Evolutionary conservation across 2,113 vertebrate genomes (phyloP).

Genomic region (Brachyistius frenatus): DNA sequence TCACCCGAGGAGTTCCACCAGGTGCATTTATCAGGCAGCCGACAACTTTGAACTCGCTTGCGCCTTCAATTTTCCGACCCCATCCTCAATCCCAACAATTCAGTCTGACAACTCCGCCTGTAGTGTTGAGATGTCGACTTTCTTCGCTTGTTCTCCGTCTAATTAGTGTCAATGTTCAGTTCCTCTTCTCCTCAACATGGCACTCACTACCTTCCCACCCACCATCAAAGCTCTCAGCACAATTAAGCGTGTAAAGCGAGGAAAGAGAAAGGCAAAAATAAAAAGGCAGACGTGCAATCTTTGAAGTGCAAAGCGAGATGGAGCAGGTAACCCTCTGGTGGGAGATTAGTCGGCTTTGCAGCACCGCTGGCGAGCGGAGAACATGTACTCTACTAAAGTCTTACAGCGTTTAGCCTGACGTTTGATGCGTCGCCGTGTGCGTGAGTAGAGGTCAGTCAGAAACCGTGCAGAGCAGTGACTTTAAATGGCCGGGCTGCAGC

Average conservation of each 20-base stretch:
- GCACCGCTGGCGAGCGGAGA: conserved; percentile 25
- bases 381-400: conserved; percentile 22
- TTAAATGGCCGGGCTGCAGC: neutral
- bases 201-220: conserved; percentile 69
- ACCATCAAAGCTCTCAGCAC: conserved; percentile 80
- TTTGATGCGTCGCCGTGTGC: conserved; percentile 11
- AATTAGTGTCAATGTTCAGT: conserved; percentile 78
- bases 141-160: conserved; percentile 63
- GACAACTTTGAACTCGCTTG: conserved; percentile 33
- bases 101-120: conserved; percentile 44
- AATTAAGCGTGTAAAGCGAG: conserved; percentile 75
- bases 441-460: conserved; percentile 7
- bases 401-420: conserved; percentile 2
- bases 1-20: conserved; percentile 39
- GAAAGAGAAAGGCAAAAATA: conserved; percentile 45
- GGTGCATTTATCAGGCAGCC: conserved; percentile 18
- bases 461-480: neutral
- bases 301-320: conserved; percentile 80
- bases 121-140: conserved; percentile 45
- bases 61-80: conserved; percentile 36
- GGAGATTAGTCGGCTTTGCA: conserved; percentile 65
- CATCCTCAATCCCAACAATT: conserved; percentile 25
- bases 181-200: conserved; percentile 58
- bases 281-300: conserved; percentile 64
- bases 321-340: conserved; percentile 62